Evolutionary conservation across 2,797 vertebrate species (phyloP), one percentile per base, ranked within the genome.

Genomic region (Alouatta caraya): DNA sequence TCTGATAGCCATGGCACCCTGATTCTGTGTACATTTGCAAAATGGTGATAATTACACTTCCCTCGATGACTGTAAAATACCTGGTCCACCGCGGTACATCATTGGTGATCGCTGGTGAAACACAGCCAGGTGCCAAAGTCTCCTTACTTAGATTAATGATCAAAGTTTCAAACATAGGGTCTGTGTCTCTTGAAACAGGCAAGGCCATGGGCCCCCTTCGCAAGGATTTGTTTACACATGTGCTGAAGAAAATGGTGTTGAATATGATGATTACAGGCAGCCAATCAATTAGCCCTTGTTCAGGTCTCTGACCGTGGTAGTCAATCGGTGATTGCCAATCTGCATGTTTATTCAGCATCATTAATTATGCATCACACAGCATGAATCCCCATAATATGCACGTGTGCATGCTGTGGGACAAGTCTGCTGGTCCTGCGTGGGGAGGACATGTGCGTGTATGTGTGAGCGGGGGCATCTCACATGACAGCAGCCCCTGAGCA

Each of bases 301-400:
- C 8, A 2, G 97, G 97, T 98, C 98, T 96, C 98, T 64, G 98
- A 97, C 97, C 26, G 1, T 84, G 90, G 97, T 98, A 98, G 98
- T 98, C 98, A 96, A 97, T 98, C 92, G 96, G 98, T 98, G 97
- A 97, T 97, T 97, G 98, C 98, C 96, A 98, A 98, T 98, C 98
- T 99, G 98, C 98, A 98, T 98, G 98, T 98, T 98, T 98, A 98
- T 98, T 98, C 86, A 2, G 94, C 96, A 90, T 96, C 97, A 98
- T 98, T 98, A 98, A 98, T 98, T 98, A 98, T 98, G 98, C 97
- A 98, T 97, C 94, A 97, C 78, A 97, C 87, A 67, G 96, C 96
- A 97, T 98, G 98, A 97, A 98, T 97, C 92, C 97, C 97, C 96
- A 90, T 97, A 94, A 98, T 96, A 96, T 87, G 98, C 98, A 67